phyloP scores from a whole-genome alignment of 2,888 invertebrate genomes.

The Philonicus albiceps region DNA sequence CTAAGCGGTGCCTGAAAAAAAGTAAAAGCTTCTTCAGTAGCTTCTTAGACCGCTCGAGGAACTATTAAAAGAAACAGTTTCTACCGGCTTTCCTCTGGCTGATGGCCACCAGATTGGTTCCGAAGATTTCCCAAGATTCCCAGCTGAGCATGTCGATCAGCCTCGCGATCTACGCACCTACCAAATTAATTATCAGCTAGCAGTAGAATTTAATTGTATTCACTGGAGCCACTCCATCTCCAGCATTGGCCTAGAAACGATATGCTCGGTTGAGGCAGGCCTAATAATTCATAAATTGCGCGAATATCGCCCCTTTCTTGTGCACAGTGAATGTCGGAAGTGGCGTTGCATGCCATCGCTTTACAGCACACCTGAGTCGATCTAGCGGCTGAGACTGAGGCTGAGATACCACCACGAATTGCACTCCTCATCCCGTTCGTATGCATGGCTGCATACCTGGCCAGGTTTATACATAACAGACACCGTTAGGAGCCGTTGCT shows the following conservation, averaged over 20 bases:
- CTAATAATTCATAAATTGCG: conserved; percentile 16
- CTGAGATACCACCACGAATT: neutral
- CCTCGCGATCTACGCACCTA: neutral
- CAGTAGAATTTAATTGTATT: conserved; percentile 4
- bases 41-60: neutral
- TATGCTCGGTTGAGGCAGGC: neutral
- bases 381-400: neutral
- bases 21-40: neutral
- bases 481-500: conserved; percentile 18
- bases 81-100: neutral
- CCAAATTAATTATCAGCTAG: neutral
- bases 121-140: neutral
- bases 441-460: conserved; percentile 21
- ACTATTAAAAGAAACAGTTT: neutral
- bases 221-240: neutral
- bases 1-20: neutral
- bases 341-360: neutral
- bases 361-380: neutral
- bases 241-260: conserved; percentile 10
- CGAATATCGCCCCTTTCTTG: neutral
- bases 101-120: neutral
- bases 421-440: neutral
- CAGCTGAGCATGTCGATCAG: neutral
- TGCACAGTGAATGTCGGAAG: neutral
- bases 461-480: neutral